Base-by-base conservation (phyloP, 2,888 invertebrate species). In the Sturmia bella region DNA sequence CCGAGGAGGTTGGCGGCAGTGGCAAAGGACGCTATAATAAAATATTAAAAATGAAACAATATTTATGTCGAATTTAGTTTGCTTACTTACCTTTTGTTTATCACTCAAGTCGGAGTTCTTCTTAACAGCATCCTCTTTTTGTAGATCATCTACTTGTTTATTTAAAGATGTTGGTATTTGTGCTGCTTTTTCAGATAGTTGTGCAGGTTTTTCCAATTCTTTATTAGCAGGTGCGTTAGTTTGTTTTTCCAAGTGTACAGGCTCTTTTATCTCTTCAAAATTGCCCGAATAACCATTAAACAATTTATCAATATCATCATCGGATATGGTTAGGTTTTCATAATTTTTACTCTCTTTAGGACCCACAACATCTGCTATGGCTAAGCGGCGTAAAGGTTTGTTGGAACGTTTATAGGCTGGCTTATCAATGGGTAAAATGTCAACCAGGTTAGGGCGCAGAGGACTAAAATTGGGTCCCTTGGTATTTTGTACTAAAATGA, bases 291-390 rank as follows among this genome's bases (percentile, higher is more conserved):
- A 88, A 37, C 89, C 88, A 48, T 90, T 91, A 57, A 91, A 91
- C 3, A 91, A 84, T 82, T 90, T 90, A 77, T 91, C 91, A 17
- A 91, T 89, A 12, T 90, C 89, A 21, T 90, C 90, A 84, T 91
- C 91, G 1, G 91, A 88, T 56, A 91, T 90, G 61, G 86, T 87
- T 11, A 89, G 76, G 57, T 87, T 86, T 3, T 85, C 84, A 81
- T 87, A 87, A 73, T 87, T 86, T 32, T 87, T 86, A 3, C 63
- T 83, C 19, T 86, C 85, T 50, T 88, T 87, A 0, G 89, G 88
- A 2, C 87, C 87, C 17, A 90, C 83, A 12, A 89, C 86, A 77
- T 91, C 90, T 5, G 87, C 87, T 37, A 91, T 87, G 7, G 86
- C 64, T 4, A 91, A 84, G 66, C 87, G 87, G 39, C 84, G 86